phyloP scores from a whole-genome alignment of 2,797 vertebrate genomes.

The Sebastes jordani region DNA sequence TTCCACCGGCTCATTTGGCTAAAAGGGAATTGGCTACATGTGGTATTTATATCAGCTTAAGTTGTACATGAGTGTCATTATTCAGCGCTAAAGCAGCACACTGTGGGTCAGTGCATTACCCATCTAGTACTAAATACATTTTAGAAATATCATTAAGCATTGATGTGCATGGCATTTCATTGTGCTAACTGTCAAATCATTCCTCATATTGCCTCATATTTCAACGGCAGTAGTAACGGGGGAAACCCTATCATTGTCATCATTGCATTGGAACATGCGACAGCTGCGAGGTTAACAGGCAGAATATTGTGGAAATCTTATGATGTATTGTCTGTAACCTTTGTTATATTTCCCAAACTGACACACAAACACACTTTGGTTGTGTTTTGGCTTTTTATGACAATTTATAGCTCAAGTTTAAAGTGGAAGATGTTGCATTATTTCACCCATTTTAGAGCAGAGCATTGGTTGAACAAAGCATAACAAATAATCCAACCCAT shows the following conservation, averaged over 20 bases:
- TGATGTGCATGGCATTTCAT: slow-evolving; percentile 45
- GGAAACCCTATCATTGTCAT: not conserved
- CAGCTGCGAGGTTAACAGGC: not conserved
- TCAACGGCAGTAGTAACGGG: not conserved
- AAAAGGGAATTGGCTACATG: not conserved
- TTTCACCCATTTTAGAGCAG: not conserved
- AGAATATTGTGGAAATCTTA: not conserved
- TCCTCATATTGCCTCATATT: slow-evolving; percentile 21
- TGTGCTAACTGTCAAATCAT: slow-evolving; percentile 17
- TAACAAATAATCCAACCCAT: not conserved
- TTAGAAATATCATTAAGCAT: slow-evolving; percentile 23
- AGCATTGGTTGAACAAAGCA: not conserved
- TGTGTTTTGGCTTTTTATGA: slow-evolving; percentile 8
- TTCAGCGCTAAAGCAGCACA: slow-evolving; percentile 14
- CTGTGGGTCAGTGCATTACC: not conserved
- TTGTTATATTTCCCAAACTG: not conserved
- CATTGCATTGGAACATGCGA: slow-evolving; percentile 4
- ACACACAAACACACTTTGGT: not conserved
- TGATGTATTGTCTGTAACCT: not conserved
- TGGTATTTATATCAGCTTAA: slow-evolving; percentile 23
- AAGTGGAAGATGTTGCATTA: not conserved
- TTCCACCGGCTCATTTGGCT: not conserved
- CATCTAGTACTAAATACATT: slow-evolving; percentile 13
- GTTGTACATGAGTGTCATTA: slow-evolving; percentile 26
- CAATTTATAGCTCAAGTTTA: not conserved